Base-by-base conservation (phyloP, 2,797 vertebrate genomes). In the Bryconaethiops microstoma region DNA sequence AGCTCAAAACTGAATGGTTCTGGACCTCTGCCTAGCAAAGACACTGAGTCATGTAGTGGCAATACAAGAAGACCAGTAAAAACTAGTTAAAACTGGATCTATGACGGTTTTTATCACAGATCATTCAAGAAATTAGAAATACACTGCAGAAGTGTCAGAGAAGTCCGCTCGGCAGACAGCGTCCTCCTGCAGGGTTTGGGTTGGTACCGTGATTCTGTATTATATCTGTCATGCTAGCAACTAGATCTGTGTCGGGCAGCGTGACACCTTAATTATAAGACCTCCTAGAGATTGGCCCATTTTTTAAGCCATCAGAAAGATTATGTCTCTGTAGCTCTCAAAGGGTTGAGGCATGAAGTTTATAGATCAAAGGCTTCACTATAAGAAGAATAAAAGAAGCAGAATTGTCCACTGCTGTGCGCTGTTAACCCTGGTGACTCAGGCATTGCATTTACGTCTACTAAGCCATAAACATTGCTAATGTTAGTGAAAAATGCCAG, bases 331-430 rank as follows among this genome's bases (percentile, higher is more conserved):
- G 29, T 55, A 42, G 14, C 62, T 25, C 48, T 54, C 50, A 72
- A 50, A 74, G 54, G 70, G 67, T 52, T 23, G 52, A 73, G 10
- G 23, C 48, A 79, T 73, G 70, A 64, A 72, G 14, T 42, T 35
- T 65, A 50, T 65, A 69, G 55, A 69, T 70, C 40, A 60, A 75
- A 23, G 21, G 14, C 40, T 40, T 68, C 48, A 21, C 78, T 50
- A 19, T 59, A 48, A 19, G 48, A 52, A 29, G 62, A 59, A 80
- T 57, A 40, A 75, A 45, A 68, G 64, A 55, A 21, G 54, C n/a
- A 63, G 40, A 42, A 59, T 68, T 75, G 65, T 74, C 23, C 23
- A 57, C 50, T 17, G 71, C 42, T 21, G 21, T 7, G 10, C 6
- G 40, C 42, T 50, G 57, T 80, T 74, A 80, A 67, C 50, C 21